Percentiles rank a stretch among this genome's conserved stretches.
These are phyloP conservation scores for Pogonocherus hispidulus DNA, from an alignment of 2,888 invertebrate genomes.

Conservation along the genomic window DNA sequence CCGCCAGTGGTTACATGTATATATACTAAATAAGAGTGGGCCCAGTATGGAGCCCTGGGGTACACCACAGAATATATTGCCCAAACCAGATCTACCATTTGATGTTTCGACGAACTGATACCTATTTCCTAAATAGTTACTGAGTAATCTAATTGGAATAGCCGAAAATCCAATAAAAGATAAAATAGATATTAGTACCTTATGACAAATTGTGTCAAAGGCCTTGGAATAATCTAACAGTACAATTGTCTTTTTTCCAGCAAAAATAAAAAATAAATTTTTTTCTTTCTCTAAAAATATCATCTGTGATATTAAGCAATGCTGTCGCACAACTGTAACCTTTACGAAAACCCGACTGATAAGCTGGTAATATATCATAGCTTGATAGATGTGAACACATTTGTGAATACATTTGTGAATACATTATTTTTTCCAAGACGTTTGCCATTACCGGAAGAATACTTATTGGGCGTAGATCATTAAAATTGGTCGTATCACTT, in stretches of 20 bases:
- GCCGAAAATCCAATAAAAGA: neutral
- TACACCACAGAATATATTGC: no score
- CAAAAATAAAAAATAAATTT: no score
- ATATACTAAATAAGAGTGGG: no score
- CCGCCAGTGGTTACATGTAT: no score
- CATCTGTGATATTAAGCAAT: neutral
- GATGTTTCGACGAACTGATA: neutral
- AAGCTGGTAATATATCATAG: neutral
- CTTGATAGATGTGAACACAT: neutral
- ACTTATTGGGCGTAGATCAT: neutral
- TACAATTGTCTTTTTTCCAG: neutral
- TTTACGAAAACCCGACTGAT: neutral
- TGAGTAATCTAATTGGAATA: neutral
- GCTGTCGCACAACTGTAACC: neutral
- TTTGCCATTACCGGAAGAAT: neutral
- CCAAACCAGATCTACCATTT: no score
- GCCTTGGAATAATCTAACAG: neutral
- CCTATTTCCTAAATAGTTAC: neutral
- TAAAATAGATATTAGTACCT: neutral
- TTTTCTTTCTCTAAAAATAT: neutral
- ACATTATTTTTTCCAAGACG: neutral
- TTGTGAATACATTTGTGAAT: no score
- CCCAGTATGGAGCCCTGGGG: no score
- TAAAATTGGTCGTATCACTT: neutral
- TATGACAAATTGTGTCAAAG: neutral